Conservation (phyloP, 2,797 vertebrate genomes). For the Propithecus perrieri region DNA sequence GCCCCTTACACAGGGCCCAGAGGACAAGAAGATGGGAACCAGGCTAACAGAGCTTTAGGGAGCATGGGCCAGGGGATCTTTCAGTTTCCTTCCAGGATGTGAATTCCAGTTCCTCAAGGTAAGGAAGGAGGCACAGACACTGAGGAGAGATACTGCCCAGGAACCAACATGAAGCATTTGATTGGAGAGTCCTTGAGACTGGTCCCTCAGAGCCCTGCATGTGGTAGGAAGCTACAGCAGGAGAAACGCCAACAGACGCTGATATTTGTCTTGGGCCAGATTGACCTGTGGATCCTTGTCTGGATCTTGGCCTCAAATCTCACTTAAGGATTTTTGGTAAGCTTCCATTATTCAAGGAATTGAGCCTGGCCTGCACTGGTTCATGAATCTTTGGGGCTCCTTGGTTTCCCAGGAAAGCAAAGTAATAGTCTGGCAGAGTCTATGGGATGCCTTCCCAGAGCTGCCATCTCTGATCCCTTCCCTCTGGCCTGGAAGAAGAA, state of each 20-base stretch:
- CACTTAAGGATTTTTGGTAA: conserved; percentile 24
- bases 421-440: neutral
- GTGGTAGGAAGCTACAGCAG: neutral
- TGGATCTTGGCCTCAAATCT: conserved; percentile 28
- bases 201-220: neutral
- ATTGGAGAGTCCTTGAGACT: neutral
- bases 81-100: conserved; percentile 1
- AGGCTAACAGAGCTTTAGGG: neutral
- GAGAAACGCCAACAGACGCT: conserved; percentile 21
- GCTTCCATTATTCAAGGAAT: conserved; percentile 1
- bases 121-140: neutral
- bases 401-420: conserved; percentile 45
- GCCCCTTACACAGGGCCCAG: neutral
- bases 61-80: neutral
- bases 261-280: neutral
- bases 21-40: neutral
- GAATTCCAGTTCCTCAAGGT: neutral
- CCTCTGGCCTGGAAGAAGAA: conserved; percentile 8
- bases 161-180: neutral
- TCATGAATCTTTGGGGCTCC: conserved; percentile 10
- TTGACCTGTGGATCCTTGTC: neutral
- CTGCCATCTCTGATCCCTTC: neutral
- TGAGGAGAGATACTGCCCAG: neutral
- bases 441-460: neutral
- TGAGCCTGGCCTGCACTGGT: neutral